A percentile compares a stretch with the other conserved stretches of the same genome.
Evolutionary conservation across 1,140 invertebrate genomes (phyloP).

Genomic region (Ganaspis sp.): DNA sequence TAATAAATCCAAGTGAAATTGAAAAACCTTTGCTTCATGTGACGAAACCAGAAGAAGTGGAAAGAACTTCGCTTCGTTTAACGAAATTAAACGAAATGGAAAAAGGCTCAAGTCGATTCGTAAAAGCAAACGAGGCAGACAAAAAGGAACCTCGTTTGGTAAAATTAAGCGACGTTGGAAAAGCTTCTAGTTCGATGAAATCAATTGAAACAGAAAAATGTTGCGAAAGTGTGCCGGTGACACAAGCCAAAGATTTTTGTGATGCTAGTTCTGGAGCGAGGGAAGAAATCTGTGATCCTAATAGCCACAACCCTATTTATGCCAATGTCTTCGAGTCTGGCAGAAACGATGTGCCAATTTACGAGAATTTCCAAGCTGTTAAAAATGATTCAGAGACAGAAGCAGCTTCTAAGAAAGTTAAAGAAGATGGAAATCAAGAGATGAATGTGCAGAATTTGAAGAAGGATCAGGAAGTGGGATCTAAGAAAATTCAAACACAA

Average conservation of each 20-base stretch:
- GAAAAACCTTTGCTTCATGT: slow-evolving; percentile 36
- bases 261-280: slow-evolving; percentile 33
- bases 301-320: slow-evolving; percentile 35
- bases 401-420: not conserved
- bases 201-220: not conserved
- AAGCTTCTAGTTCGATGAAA: slow-evolving; percentile 16
- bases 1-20: slow-evolving; percentile 20
- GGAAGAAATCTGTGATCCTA: slow-evolving; percentile 1
- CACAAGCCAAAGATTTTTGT: slow-evolving; percentile 50
- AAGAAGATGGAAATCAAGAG: not conserved
- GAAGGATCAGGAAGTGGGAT: not conserved
- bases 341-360: slow-evolving; percentile 44
- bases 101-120: not conserved
- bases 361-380: slow-evolving; percentile 46
- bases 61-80: not conserved
- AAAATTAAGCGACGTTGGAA: slow-evolving; percentile 22
- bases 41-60: not conserved
- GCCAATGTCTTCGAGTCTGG: slow-evolving; percentile 50
- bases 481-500: slow-evolving; percentile 26
- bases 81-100: not conserved
- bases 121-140: slow-evolving; percentile 26
- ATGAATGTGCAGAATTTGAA: not conserved
- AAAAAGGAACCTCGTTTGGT: not conserved
- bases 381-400: slow-evolving; percentile 1
- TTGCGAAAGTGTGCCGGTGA: not conserved